Evolutionary conservation across 2,113 vertebrate genomes (phyloP).

Genomic region (Dinomys branickii): DNA sequence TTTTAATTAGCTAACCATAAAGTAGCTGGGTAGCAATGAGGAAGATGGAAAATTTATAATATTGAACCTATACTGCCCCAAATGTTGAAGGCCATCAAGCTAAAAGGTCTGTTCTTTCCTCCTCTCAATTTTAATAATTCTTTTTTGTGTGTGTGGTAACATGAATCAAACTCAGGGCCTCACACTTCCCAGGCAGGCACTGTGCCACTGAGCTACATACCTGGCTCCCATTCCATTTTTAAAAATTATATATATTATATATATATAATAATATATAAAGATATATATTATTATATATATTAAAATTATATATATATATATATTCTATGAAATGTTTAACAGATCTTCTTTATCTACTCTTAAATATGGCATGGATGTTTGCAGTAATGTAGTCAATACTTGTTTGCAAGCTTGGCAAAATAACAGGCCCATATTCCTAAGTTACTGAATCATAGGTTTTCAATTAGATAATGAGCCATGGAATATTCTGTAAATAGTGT

Average conservation of each 20-base stretch:
- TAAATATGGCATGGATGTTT: constrained; percentile 13
- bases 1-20: constrained; percentile 75
- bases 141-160: too few relatives aligned
- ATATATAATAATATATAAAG: too few relatives aligned
- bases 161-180: too few relatives aligned
- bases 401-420: not conserved
- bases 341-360: not conserved
- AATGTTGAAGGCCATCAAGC: constrained; percentile 38
- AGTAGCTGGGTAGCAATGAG: constrained; percentile 41
- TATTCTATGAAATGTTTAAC: not conserved
- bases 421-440: not conserved
- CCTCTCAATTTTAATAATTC: too few relatives aligned
- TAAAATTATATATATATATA: not conserved
- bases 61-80: not conserved
- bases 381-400: not conserved
- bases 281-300: too few relatives aligned
- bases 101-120: not conserved
- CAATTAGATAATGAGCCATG: constrained; percentile 2
- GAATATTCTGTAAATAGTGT: not conserved
- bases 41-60: constrained; percentile 70
- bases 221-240: too few relatives aligned
- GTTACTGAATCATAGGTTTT: constrained; percentile 32
- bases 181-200: too few relatives aligned
- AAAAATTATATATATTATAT: constrained; percentile 38
- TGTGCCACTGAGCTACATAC: too few relatives aligned